Evolutionary conservation across 2,113 vertebrate species (phyloP).

Genomic region (Pogonocichla stellata): DNA sequence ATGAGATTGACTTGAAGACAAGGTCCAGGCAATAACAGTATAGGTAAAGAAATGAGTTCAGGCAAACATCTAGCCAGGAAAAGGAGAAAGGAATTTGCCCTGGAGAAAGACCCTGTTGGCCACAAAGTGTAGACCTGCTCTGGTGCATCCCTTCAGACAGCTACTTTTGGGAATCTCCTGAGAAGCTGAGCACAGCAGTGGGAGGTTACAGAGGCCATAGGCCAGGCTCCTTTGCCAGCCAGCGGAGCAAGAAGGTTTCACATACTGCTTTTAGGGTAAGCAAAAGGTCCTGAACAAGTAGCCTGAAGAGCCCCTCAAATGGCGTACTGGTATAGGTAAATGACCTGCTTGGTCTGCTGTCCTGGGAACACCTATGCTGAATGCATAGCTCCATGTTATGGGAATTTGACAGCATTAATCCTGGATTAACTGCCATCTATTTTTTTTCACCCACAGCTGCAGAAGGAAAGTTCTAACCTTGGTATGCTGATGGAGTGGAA

Average conservation of each 20-base stretch:
- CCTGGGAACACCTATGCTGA: not conserved
- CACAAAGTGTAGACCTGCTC: rapidly evolving
- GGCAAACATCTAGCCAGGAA: not conserved
- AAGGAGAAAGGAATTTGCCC: not conserved
- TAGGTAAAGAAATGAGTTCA: not conserved
- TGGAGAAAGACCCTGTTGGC: not conserved
- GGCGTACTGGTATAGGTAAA: not conserved
- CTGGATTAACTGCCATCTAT: not conserved
- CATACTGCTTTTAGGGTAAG: not conserved
- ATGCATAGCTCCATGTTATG: not conserved
- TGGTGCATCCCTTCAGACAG: not conserved
- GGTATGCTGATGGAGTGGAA: not conserved
- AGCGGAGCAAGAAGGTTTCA: not conserved
- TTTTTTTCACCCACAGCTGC: not conserved
- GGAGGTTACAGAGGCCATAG: not conserved
- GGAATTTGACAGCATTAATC: not conserved
- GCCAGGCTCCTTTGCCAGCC: not conserved
- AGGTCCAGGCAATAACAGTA: not conserved
- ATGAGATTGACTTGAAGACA: not conserved
- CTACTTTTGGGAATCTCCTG: not conserved
- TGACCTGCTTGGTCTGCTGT: not conserved
- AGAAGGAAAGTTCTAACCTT: not conserved
- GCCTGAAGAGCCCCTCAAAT: not conserved
- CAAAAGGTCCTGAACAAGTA: not conserved
- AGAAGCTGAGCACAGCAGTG: not conserved